Percentiles rank a stretch among this genome's conserved stretches.
phyloP scores from a whole-genome alignment of 1,140 invertebrate species.

The Mamestra configurata region DNA sequence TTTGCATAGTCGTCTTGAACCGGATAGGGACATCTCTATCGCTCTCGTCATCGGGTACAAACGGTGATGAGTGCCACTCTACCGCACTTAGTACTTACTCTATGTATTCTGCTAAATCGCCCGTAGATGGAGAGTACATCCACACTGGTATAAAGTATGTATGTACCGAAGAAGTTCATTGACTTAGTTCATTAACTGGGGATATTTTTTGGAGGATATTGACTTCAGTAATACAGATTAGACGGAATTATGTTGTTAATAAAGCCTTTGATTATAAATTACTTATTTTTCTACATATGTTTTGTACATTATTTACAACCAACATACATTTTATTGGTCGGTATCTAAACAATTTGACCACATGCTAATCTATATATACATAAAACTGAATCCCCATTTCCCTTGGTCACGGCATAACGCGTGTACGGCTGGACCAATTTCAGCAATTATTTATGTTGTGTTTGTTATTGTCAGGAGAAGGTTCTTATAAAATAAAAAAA shows the following conservation, averaged over 20 bases:
- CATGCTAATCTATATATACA: no score
- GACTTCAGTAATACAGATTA: neutral
- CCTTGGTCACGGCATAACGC: no score
- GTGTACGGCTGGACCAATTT: no score
- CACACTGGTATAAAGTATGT: neutral
- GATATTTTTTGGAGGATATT: neutral
- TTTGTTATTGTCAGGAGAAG: no score
- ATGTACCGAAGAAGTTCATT: neutral
- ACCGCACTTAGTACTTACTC: constrained; percentile 12
- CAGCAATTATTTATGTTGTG: no score
- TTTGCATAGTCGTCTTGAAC: constrained; percentile 36
- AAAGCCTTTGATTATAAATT: neutral
- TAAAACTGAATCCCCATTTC: no score
- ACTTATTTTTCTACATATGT: no score
- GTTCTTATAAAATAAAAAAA: no score
- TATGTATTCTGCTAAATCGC: constrained; percentile 36
- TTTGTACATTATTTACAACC: no score
- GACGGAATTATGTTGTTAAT: neutral
- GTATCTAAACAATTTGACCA: no score
- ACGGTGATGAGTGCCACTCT: constrained; percentile 37
- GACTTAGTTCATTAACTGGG: neutral
- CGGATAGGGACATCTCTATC: constrained; percentile 34
- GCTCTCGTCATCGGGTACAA: constrained; percentile 7
- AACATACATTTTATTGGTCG: no score
- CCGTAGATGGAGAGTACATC: constrained; percentile 4